Conservation (phyloP, 2,888 invertebrate species). For the Athetis lepigone region DNA sequence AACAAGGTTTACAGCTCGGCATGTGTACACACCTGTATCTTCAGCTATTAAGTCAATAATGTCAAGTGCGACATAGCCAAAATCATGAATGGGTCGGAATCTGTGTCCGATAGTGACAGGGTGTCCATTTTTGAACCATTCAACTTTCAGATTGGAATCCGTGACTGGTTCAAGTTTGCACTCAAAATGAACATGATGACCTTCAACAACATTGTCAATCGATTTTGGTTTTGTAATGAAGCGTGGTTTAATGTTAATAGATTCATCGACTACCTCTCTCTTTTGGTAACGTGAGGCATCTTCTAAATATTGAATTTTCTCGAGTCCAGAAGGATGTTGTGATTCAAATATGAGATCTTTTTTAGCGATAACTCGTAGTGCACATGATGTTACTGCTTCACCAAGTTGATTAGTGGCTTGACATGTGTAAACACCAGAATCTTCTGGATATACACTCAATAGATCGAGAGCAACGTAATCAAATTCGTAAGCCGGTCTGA, state of each 20-base stretch:
- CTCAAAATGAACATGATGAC: slow-evolving; percentile 98
- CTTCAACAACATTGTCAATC: slow-evolving; percentile 95
- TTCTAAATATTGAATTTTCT: slow-evolving; percentile 97
- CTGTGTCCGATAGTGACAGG: slow-evolving; percentile 98
- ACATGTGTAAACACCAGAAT: slow-evolving; percentile 98
- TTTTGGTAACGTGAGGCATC: slow-evolving; percentile 96
- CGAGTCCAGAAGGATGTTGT: slow-evolving; percentile 97
- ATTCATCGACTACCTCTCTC: slow-evolving; percentile 95
- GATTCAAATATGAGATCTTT: slow-evolving; percentile 96
- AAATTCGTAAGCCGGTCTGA: slow-evolving; percentile 98
- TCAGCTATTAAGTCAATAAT: slow-evolving; percentile 98
- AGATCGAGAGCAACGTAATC: slow-evolving; percentile 99
- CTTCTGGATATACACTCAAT: slow-evolving; percentile 98
- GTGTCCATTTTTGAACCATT: slow-evolving; percentile 98
- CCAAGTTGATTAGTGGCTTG: slow-evolving; percentile 98
- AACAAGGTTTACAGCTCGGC: slow-evolving; percentile 96
- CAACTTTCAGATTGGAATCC: slow-evolving; percentile 98
- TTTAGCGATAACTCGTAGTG: slow-evolving; percentile 96
- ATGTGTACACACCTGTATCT: slow-evolving; percentile 98
- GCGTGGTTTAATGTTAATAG: slow-evolving; percentile 95
- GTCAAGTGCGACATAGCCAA: slow-evolving; percentile 99
- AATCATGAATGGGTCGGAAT: slow-evolving; percentile 99
- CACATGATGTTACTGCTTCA: slow-evolving; percentile 98
- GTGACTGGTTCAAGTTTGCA: slow-evolving; percentile 99
- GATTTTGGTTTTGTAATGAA: slow-evolving; percentile 97